These are phyloP conservation scores for Drosophila longiperda DNA, from an alignment of 2,888 invertebrate genomes.

Conservation along the genomic window DNA sequence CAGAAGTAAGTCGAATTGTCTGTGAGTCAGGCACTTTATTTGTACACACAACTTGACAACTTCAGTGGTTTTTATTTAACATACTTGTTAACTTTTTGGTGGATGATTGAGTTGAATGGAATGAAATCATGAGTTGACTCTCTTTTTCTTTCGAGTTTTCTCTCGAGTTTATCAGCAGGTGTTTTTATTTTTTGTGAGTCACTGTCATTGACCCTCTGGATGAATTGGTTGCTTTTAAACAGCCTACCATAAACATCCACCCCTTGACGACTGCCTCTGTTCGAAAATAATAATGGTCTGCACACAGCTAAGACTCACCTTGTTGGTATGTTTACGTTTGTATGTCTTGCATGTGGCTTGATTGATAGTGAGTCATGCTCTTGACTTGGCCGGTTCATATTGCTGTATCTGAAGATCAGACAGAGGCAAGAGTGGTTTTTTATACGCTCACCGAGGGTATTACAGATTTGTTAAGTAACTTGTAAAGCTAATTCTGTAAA, in stretches of 20 bases:
- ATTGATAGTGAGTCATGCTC: conserved; percentile 35
- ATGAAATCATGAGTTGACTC: not conserved
- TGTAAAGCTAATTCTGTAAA: not conserved
- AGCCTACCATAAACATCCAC: conserved; percentile 23
- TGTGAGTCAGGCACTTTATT: conserved; percentile 20
- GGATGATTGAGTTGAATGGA: conserved; percentile 4
- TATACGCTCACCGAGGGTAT: not conserved
- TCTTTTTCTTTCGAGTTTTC: not conserved
- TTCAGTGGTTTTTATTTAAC: conserved; percentile 10
- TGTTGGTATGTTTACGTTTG: conserved; percentile 4
- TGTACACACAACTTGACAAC: conserved; percentile 15
- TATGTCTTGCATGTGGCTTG: conserved; percentile 9
- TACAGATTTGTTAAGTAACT: not conserved
- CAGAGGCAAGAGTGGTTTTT: conserved; percentile 1
- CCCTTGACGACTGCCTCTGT: conserved; percentile 6
- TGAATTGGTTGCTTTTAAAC: conserved; percentile 29
- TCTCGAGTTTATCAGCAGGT: conserved; percentile 13
- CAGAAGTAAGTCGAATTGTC: conserved; percentile 20
- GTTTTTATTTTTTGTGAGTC: conserved; percentile 1
- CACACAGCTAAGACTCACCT: conserved; percentile 18
- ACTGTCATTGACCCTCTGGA: conserved; percentile 35
- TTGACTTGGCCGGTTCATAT: conserved; percentile 2
- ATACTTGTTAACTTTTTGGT: conserved; percentile 1
- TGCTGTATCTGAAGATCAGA: conserved; percentile 7
- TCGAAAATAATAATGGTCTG: conserved; percentile 24